These are phyloP conservation scores for Pyrochroa serraticornis DNA, from an alignment of 2,888 invertebrate genomes.

Conservation along the genomic window DNA sequence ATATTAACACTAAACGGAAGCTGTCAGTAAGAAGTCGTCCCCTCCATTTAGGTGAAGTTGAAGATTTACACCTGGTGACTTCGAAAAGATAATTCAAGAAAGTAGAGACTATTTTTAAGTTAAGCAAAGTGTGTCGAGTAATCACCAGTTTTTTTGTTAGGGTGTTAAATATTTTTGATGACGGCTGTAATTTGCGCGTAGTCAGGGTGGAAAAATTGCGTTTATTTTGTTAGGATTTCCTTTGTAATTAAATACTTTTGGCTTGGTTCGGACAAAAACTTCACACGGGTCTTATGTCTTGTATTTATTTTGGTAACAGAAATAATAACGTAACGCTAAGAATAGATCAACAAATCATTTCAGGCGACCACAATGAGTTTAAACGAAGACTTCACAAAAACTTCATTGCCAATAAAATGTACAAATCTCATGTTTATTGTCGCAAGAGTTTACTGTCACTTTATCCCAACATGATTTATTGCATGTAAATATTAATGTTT, in stretches of 20 bases:
- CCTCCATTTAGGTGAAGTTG: slow-evolving; percentile 15
- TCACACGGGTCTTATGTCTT: slow-evolving; percentile 44
- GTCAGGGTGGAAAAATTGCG: slow-evolving; percentile 7
- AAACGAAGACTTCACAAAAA: background rate
- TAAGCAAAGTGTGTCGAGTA: too few relatives aligned
- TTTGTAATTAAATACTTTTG: slow-evolving; percentile 29
- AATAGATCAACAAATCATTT: slow-evolving; percentile 29
- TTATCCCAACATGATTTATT: background rate
- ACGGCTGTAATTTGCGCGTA: background rate
- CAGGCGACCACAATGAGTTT: slow-evolving; percentile 16
- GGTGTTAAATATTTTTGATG: background rate
- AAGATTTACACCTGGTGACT: slow-evolving; percentile 18
- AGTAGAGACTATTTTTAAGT: slow-evolving; percentile 14
- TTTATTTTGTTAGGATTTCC: slow-evolving; percentile 30
- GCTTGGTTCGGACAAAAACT: slow-evolving; percentile 14
- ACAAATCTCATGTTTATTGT: background rate
- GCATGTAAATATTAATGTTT: too few relatives aligned
- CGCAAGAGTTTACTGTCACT: slow-evolving; percentile 8
- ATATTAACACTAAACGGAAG: slow-evolving; percentile 18
- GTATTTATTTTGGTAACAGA: slow-evolving; percentile 39
- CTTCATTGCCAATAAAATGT: background rate
- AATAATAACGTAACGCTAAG: slow-evolving; percentile 26
- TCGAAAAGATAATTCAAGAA: background rate
- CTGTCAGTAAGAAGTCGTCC: slow-evolving; percentile 16
- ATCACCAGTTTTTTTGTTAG: background rate